Evolutionary conservation across 2,113 vertebrate species (phyloP).

Genomic region (Cyprinodon variegatus): DNA sequence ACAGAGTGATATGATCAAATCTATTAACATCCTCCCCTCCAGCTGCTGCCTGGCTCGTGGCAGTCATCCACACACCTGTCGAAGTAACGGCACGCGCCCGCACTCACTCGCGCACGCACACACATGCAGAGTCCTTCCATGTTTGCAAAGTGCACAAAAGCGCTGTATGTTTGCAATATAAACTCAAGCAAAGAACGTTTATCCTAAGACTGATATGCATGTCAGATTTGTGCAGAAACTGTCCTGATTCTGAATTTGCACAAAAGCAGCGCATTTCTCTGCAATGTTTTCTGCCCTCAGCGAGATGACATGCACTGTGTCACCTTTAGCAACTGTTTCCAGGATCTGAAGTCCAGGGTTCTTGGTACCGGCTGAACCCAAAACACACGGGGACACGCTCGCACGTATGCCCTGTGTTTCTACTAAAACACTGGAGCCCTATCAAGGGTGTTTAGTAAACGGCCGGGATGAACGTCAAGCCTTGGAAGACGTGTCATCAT

Average conservation of each 20-base stretch:
- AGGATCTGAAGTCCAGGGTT: slow-evolving; percentile 48
- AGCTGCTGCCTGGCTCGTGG: slow-evolving; percentile 77
- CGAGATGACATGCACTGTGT: slow-evolving; percentile 10
- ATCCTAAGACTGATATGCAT: slow-evolving; percentile 23
- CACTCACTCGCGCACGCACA: slow-evolving; percentile 19
- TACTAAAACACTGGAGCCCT: slow-evolving; percentile 79
- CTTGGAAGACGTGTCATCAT: slow-evolving; percentile 72
- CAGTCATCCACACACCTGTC: slow-evolving; percentile 72
- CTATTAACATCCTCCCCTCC: slow-evolving; percentile 78
- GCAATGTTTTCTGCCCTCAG: not conserved
- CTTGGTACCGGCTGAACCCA: slow-evolving; percentile 65
- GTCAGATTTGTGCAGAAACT: slow-evolving; percentile 36
- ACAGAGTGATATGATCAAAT: slow-evolving; percentile 74
- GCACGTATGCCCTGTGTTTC: slow-evolving; percentile 70
- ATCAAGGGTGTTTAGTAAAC: slow-evolving; percentile 82
- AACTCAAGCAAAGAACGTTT: slow-evolving; percentile 60
- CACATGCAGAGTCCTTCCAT: not conserved
- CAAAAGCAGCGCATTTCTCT: slow-evolving; percentile 5
- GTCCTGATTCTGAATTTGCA: slow-evolving; percentile 32
- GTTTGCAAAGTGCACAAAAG: slow-evolving; percentile 8
- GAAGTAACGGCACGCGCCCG: slow-evolving; percentile 62
- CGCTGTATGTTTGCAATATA: slow-evolving; percentile 66
- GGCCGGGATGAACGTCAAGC: slow-evolving; percentile 65
- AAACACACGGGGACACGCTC: slow-evolving; percentile 58
- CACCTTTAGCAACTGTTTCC: slow-evolving; percentile 24